Percentiles rank a stretch among this genome's conserved stretches.
phyloP scores from a whole-genome alignment of 2,888 invertebrate species.

The Allolobophora icterica region DNA sequence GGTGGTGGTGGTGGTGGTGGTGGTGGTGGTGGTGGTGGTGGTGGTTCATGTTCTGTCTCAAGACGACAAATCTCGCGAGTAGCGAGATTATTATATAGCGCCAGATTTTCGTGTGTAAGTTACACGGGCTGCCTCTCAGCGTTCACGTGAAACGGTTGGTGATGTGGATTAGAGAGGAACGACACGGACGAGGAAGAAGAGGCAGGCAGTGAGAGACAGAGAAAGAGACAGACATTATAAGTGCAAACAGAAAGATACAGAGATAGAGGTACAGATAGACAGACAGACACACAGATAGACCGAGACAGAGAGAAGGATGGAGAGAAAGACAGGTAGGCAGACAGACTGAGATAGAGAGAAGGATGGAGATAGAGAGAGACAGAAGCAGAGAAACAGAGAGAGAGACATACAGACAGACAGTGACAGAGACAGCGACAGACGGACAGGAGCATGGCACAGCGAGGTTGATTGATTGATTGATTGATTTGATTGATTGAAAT shows the following conservation, averaged over 20 bases:
- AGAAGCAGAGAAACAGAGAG: not conserved
- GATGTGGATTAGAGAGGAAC: not conserved
- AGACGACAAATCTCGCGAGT: constrained; percentile 2
- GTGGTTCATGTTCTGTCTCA: not conserved
- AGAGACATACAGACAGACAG: not conserved
- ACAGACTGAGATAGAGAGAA: not conserved
- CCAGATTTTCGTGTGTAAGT: not conserved
- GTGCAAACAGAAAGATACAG: not conserved
- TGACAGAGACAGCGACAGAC: not conserved
- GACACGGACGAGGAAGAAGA: not conserved
- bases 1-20: too few species aligned
- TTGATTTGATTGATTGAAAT: too few species aligned
- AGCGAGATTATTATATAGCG: not conserved
- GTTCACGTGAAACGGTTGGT: not conserved
- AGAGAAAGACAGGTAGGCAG: not conserved
- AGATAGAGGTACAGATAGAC: not conserved
- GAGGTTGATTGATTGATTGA: too few species aligned
- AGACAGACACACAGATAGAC: not conserved
- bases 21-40: too few species aligned
- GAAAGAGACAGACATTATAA: not conserved
- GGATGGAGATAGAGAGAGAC: not conserved
- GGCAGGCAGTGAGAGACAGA: not conserved
- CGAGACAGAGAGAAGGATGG: too few species aligned
- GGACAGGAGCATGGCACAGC: not conserved
- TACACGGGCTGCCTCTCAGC: not conserved